Conservation (phyloP, 2,797 vertebrate genomes). For the Zalophus californianus region DNA sequence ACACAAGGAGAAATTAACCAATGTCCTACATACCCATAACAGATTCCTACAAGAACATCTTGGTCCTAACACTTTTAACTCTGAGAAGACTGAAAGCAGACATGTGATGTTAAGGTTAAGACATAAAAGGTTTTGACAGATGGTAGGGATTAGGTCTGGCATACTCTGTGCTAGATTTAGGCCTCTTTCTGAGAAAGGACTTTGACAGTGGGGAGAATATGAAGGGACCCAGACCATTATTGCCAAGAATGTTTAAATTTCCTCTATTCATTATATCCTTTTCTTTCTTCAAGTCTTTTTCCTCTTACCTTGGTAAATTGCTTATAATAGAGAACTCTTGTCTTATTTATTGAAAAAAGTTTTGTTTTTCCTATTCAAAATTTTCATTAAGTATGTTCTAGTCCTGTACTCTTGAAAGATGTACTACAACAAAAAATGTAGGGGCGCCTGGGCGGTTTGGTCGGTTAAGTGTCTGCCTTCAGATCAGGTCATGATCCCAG, state of each 20-base stretch:
- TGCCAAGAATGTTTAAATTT: neutral
- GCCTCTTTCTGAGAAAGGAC: neutral
- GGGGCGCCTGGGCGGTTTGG: neutral
- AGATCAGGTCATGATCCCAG: neutral
- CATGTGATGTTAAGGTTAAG: neutral
- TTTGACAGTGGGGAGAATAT: neutral
- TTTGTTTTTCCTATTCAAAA: constrained; percentile 16
- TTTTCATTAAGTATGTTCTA: constrained; percentile 10
- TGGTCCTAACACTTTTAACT: neutral
- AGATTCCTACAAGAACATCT: neutral
- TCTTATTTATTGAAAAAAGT: neutral
- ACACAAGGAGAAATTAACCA: neutral
- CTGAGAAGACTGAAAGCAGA: neutral
- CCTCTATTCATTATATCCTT: neutral
- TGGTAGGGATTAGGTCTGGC: neutral
- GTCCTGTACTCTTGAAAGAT: neutral
- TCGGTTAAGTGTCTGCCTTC: neutral
- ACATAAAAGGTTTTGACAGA: neutral
- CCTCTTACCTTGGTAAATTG: neutral
- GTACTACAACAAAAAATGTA: neutral
- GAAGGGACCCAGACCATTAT: neutral
- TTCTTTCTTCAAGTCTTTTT: neutral
- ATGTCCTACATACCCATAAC: neutral
- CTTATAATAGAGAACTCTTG: neutral
- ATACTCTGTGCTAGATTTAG: neutral